Percentiles rank a stretch among this genome's conserved stretches.
Evolutionary conservation across 1,140 invertebrate genomes (phyloP).

Genomic region (Hylaeus volcanicus): DNA sequence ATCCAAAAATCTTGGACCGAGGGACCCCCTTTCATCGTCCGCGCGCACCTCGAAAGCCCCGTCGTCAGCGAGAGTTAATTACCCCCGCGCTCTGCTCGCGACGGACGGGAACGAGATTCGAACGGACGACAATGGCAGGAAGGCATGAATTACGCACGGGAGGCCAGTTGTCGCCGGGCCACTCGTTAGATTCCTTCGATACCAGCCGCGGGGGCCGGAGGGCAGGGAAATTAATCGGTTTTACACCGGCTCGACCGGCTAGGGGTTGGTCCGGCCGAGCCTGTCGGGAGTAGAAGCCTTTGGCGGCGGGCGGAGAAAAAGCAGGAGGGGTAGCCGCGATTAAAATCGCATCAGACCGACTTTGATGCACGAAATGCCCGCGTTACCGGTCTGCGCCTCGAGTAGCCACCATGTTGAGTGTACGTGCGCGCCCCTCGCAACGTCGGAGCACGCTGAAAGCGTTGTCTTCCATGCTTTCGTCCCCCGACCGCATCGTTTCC

Average conservation of each 20-base stretch:
- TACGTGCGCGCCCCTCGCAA: constrained; percentile 22
- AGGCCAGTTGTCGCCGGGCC: constrained; percentile 44
- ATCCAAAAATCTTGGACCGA: background rate
- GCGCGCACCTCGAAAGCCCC: background rate
- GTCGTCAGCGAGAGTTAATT: constrained; percentile 23
- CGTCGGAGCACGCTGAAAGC: background rate
- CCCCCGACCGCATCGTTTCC: constrained; percentile 18
- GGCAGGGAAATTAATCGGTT: constrained; percentile 63
- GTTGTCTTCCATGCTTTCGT: constrained; percentile 49
- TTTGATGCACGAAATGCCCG: constrained; percentile 71
- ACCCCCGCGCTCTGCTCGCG: constrained; percentile 6
- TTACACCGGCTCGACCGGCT: constrained; percentile 35
- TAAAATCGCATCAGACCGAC: constrained; percentile 74
- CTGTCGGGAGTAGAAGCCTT: constrained; percentile 40
- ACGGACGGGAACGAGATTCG: constrained; percentile 4
- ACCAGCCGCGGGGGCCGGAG: constrained; percentile 2
- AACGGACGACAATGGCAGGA: constrained; percentile 26
- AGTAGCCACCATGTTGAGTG: constrained; percentile 27
- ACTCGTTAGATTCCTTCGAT: constrained; percentile 53
- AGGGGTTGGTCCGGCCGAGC: constrained; percentile 61
- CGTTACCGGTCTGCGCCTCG: constrained; percentile 64
- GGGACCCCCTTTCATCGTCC: background rate
- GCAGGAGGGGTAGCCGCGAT: constrained; percentile 66
- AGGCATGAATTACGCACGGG: constrained; percentile 47
- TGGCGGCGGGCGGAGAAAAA: constrained; percentile 56